Evolutionary conservation across 2,113 vertebrate genomes (phyloP).

Genomic region (Phalacrocorax brasilianus): DNA sequence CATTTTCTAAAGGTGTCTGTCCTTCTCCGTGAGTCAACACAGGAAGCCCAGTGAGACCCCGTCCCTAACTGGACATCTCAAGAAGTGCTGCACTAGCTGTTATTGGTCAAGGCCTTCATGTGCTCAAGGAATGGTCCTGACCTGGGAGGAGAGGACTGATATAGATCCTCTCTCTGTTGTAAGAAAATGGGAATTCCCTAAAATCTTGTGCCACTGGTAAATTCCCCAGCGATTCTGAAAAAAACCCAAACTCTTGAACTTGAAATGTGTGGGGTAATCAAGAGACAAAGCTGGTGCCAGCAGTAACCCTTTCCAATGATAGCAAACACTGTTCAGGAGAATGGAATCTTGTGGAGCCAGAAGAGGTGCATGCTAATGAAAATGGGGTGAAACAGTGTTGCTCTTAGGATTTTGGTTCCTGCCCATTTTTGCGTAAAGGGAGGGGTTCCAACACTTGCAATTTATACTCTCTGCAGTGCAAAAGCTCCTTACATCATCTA

Average conservation of each 20-base stretch:
- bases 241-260: neutral
- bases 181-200: neutral
- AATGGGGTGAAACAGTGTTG: neutral
- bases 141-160: neutral
- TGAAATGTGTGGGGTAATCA: neutral
- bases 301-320: neutral
- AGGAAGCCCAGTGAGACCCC: neutral
- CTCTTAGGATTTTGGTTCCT: neutral
- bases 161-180: neutral
- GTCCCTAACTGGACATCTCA: neutral
- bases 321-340: neutral
- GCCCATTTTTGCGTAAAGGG: neutral
- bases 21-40: neutral
- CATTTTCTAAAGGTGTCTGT: neutral
- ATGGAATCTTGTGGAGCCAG: conserved; percentile 1
- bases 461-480: neutral
- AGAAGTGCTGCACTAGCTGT: accelerated
- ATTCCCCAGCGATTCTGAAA: neutral
- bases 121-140: neutral
- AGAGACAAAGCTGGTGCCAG: neutral
- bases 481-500: neutral
- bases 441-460: neutral
- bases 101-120: neutral
- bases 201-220: neutral
- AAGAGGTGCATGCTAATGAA: neutral